Evolutionary conservation across 2,113 vertebrate genomes (phyloP).

Genomic region (Hipposideros armiger): DNA sequence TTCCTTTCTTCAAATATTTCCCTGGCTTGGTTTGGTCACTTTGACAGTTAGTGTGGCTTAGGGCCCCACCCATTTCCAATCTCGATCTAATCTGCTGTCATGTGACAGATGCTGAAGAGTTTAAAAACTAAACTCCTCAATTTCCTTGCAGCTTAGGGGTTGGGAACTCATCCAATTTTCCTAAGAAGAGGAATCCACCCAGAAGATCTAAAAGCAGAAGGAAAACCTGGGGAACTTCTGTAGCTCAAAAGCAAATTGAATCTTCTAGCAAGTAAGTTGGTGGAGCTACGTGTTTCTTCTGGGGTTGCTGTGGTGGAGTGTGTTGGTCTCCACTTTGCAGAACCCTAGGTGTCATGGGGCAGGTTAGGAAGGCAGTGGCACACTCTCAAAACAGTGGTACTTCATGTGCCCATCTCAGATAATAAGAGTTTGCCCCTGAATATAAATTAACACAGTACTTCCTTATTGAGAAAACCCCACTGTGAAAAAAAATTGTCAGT

Average conservation of each 20-base stretch:
- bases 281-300: background rate
- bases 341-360: background rate
- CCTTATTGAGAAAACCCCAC: background rate
- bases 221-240: background rate
- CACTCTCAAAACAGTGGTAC: background rate
- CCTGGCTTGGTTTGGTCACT: background rate
- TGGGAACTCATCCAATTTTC: background rate
- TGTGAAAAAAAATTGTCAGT: background rate
- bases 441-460: background rate
- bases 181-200: background rate
- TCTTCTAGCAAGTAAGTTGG: background rate
- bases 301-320: background rate
- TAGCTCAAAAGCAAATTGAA: background rate
- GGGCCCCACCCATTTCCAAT: background rate
- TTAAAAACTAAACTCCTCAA: background rate
- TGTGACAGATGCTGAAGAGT: background rate
- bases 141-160: background rate
- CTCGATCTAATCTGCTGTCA: background rate
- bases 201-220: background rate
- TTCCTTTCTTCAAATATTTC: background rate
- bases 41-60: background rate
- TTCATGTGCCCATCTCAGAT: background rate
- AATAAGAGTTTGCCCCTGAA: background rate
- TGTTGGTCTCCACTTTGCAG: background rate
- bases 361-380: background rate